Percentiles rank a stretch among this genome's conserved stretches.
Conservation (phyloP, 2,113 vertebrate genomes). For the Neolamprologus variostigma region DNA sequence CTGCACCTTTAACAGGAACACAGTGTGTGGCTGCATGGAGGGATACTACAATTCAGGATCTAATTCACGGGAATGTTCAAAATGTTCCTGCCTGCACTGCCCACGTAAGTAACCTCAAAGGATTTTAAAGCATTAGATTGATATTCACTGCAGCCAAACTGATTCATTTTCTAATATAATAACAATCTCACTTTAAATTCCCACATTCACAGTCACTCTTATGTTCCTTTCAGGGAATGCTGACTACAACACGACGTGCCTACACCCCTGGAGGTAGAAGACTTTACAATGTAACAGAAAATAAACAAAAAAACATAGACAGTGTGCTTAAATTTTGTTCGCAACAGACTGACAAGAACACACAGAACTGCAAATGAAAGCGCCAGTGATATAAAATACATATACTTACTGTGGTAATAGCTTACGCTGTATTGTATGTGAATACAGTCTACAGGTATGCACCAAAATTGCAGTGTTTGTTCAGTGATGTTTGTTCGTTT, state of each 20-base stretch:
- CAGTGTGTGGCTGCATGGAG: not conserved
- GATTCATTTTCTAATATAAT: not conserved
- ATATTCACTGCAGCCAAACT: not conserved
- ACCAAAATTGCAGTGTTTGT: not conserved
- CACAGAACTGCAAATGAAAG: not conserved
- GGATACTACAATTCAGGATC: not conserved
- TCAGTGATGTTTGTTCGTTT: not conserved
- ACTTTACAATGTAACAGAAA: not conserved
- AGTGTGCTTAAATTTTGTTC: not conserved
- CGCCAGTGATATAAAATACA: not conserved
- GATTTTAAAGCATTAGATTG: not conserved
- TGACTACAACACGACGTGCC: not conserved
- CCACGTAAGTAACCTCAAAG: not conserved
- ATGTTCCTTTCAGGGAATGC: not conserved
- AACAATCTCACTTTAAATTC: not conserved
- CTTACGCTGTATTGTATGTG: not conserved
- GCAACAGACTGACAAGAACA: not conserved
- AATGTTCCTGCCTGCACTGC: rapidly evolving
- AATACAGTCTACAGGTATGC: not conserved
- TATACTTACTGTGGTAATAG: not conserved
- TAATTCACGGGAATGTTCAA: not conserved
- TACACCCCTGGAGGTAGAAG: rapidly evolving
- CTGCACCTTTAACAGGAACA: not conserved
- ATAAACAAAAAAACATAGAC: not conserved
- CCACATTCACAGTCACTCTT: not conserved